A percentile compares a stretch with the other conserved stretches of the same genome.
These are phyloP conservation scores for Menidia beryllina DNA, from an alignment of 2,113 vertebrate species.

Conservation along the genomic window DNA sequence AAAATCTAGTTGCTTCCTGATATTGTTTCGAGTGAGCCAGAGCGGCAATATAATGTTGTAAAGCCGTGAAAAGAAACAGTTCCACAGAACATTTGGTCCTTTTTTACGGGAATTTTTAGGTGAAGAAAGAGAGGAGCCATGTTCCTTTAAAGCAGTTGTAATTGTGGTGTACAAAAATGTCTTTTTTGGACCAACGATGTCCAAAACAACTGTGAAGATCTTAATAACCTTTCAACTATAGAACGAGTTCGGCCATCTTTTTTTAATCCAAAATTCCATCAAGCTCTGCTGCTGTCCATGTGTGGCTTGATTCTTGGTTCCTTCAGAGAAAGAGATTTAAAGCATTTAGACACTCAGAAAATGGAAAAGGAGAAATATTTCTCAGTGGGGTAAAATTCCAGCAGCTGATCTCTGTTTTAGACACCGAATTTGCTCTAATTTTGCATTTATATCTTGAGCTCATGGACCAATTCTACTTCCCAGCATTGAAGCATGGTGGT, in stretches of 20 bases:
- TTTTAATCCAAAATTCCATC: too few species aligned
- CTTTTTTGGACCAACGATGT: too few species aligned
- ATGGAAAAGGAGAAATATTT: too few species aligned
- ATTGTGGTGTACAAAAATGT: too few species aligned
- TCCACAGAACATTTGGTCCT: background rate
- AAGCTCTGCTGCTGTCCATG: too few species aligned
- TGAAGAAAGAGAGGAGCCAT: background rate
- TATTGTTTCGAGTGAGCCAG: constrained; percentile 39
- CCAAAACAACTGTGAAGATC: too few species aligned
- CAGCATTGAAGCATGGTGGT: background rate
- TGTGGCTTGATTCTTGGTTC: too few species aligned
- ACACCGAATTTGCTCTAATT: background rate
- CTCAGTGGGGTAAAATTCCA: background rate
- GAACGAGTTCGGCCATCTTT: too few species aligned
- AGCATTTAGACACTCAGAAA: too few species aligned
- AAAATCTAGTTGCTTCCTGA: constrained; percentile 30
- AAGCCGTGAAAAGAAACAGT: background rate
- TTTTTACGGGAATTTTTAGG: background rate
- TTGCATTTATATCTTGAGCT: background rate
- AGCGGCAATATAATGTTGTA: background rate
- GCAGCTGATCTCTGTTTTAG: background rate
- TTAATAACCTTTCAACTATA: too few species aligned
- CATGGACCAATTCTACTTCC: background rate
- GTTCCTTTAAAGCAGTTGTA: too few species aligned
- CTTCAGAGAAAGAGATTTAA: too few species aligned